phyloP scores from a whole-genome alignment of 2,888 invertebrate genomes.

The Apotomis turbidana region DNA sequence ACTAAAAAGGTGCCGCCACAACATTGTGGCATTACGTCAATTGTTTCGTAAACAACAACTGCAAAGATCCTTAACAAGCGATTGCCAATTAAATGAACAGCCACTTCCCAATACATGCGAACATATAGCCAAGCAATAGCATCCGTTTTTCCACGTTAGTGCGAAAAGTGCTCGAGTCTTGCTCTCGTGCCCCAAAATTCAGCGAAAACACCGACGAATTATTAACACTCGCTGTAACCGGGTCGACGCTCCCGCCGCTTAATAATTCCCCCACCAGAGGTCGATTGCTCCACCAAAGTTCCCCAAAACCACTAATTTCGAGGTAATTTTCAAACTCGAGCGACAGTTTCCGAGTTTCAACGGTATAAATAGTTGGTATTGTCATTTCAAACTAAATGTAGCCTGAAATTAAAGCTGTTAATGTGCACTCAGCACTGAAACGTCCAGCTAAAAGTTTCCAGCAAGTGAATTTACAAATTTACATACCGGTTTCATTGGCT shows the following conservation, averaged over 20 bases:
- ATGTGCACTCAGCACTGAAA: constrained; percentile 13
- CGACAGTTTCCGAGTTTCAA: constrained; percentile 35
- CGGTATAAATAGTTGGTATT: constrained; percentile 38
- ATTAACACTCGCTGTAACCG: constrained; percentile 51
- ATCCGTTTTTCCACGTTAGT: constrained; percentile 9
- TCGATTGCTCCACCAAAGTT: constrained; percentile 37
- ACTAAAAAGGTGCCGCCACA: too few species aligned
- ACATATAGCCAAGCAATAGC: not conserved
- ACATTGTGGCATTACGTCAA: too few species aligned
- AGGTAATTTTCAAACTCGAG: constrained; percentile 39
- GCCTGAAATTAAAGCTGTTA: constrained; percentile 32
- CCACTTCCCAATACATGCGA: not conserved
- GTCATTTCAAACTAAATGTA: constrained; percentile 38
- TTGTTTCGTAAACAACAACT: too few species aligned
- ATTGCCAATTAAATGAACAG: not conserved
- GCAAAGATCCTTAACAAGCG: too few species aligned
- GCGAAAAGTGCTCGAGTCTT: constrained; percentile 30
- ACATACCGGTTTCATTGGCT: constrained; percentile 28
- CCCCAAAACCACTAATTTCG: constrained; percentile 39
- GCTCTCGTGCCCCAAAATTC: constrained; percentile 44
- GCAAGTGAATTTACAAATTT: constrained; percentile 6
- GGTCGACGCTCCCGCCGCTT: constrained; percentile 49
- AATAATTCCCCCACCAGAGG: constrained; percentile 45
- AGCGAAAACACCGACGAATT: constrained; percentile 50
- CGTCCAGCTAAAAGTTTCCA: constrained; percentile 8